Evolutionary conservation across 2,797 vertebrate genomes (phyloP), one percentile per base, ranked within the genome.

Genomic region (Moxostoma hubbsi): DNA sequence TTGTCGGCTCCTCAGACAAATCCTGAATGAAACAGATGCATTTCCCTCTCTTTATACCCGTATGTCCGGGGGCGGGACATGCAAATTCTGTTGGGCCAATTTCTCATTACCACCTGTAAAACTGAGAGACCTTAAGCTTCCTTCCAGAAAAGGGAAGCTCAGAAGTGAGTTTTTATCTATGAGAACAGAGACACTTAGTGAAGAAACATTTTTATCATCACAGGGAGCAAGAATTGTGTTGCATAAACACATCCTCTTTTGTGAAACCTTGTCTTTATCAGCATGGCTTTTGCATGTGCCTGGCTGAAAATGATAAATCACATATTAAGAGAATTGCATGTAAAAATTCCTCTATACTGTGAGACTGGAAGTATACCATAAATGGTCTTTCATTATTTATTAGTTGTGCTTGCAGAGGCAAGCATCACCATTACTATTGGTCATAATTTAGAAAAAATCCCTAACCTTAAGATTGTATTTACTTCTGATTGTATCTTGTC

Each of bases 181-280:
- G 61, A 55, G 47, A 59, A 58, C 62, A 66, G 51, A 86, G 53
- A 73, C 46, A 18, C 57, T 58, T 62, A 45, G 54, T 75, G 77
- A 73, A 77, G 61, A 74, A 80, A 70, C 62, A 53, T 64, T 63
- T 74, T 81, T 80, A 67, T 71, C 65, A 82, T 78, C 67, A 78
- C 77, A 78, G 46, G 72, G 24, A 76, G 63, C 65, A 83, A 74
- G 47, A 46, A 63, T 7, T 62, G 72, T 10, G 66, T 68, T 68
- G 49, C 75, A 79, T 45, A 81, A 79, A 82, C 54, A 78, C 58
- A 70, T 78, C 81, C 67, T 46, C 64, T 79, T 61, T 66, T 8
- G 45, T 43, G n/a, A 83, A 74, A 68, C 57, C 11, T 55, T 59
- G n/a, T 53, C 64, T 68, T 47, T 81, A 68, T 74, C 71, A 55